Base-by-base conservation (phyloP, 2,888 invertebrate species). In the Drepana falcataria region DNA sequence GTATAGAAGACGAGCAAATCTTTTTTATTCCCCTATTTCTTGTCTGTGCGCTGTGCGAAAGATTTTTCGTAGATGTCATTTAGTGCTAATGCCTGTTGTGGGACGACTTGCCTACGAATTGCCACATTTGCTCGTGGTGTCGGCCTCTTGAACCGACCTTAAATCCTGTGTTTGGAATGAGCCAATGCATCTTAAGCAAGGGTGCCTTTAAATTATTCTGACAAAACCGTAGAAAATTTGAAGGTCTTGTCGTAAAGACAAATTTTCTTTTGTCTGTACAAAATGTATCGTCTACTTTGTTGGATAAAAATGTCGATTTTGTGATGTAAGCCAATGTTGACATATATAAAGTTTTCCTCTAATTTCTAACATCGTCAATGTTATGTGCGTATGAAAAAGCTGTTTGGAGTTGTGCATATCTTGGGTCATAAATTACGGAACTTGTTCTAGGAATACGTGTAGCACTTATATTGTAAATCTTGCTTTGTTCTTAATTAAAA, bases 101-200 rank as follows among this genome's bases (percentile, higher is more conserved):
- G 83, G 81, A 74, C 83, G 85, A 80, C 79, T 70, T 71, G 90
- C 85, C 73, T 90, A 85, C 87, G 86, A 90, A 90, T 90, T 81
- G 85, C 81, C 83, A 65, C 81, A 90, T 90, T 89, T 87, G 68
- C 81, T 82, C 71, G 65, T 72, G 71, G 70, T 75, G 76, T 69
- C 72, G 77, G 77, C 77, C 79, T 82, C 77, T 74, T 67, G 70
- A 78, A 75, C 73, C 71, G 73, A 77, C 82, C 83, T 82, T 85
- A 87, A 89, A 87, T 85, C 87, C 82, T 79, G 74, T 79, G 77
- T 82, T 83, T 77, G 75, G 83, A 87, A 87, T 85, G 84, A 88
- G 81, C 84, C 87, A 88, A 89, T 89, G 88, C 87, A 89, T 88
- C 86, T 88, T 86, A 87, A 88, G 85, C 83, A 81, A 84, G 83